phyloP scores from a whole-genome alignment of 2,113 vertebrate species.

The Trichechus manatus region DNA sequence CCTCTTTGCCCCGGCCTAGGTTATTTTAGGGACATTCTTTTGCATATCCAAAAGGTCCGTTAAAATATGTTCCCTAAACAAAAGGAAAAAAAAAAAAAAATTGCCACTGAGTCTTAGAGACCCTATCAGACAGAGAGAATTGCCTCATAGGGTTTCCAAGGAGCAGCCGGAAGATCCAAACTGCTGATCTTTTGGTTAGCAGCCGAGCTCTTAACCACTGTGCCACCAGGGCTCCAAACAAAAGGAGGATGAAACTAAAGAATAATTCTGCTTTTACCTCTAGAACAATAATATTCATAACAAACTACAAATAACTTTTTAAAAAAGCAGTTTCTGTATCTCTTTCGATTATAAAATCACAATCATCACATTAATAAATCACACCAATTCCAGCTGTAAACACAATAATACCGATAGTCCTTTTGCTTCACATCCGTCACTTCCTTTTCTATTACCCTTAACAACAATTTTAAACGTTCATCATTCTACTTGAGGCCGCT shows the following conservation, averaged over 20 bases:
- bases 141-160: no score
- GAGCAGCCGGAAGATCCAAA: no score
- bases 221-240: not conserved
- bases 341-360: not conserved
- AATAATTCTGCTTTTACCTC: not conserved
- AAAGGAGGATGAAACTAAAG: not conserved
- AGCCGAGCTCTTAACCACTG: no score
- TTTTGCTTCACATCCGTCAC: not conserved
- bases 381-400: not conserved
- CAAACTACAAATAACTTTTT: not conserved
- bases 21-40: not conserved
- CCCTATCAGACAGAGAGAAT: no score
- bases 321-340: not conserved
- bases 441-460: not conserved
- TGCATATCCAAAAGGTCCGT: not conserved
- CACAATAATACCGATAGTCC: not conserved
- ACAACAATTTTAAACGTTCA: not conserved
- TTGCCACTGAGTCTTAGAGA: no score
- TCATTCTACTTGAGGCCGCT: not conserved
- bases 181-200: no score
- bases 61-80: not conserved
- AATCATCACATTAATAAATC: not conserved
- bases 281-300: not conserved
- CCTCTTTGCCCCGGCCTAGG: not conserved
- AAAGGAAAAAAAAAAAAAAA: no score